These are phyloP conservation scores for Eurytoma californica DNA, from an alignment of 2,888 invertebrate genomes.

Conservation along the genomic window DNA sequence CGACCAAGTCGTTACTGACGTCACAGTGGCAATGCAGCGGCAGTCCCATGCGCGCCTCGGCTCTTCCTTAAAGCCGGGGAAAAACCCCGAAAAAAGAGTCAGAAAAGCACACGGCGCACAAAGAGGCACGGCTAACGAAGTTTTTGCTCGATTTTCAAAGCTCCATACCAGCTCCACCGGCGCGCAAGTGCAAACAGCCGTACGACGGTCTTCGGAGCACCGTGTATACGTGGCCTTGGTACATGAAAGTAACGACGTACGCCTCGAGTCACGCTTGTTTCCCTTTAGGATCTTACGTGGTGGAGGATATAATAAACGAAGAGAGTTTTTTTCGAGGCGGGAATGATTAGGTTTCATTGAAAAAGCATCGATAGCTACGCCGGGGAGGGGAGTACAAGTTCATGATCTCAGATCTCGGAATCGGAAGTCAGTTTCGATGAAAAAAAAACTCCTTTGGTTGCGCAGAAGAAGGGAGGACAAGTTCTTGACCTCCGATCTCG, in stretches of 20 bases:
- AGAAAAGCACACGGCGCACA: not conserved
- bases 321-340: constrained; percentile 15
- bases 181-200: constrained; percentile 63
- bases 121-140: not conserved
- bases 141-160: constrained; percentile 37
- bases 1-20: not conserved
- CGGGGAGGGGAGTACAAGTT: too few relatives aligned
- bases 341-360: constrained; percentile 31
- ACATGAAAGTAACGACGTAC: constrained; percentile 70
- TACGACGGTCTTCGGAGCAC: constrained; percentile 60
- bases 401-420: too few relatives aligned
- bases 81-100: not conserved
- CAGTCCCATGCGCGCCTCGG: not conserved
- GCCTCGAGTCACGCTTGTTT: constrained; percentile 53
- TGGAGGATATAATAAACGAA: too few relatives aligned
- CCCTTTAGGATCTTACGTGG: constrained; percentile 36
- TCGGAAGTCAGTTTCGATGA: too few relatives aligned
- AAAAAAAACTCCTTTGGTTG: too few relatives aligned
- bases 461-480: too few relatives aligned
- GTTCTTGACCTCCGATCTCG: not conserved
- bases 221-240: constrained; percentile 65
- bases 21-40: not conserved
- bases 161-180: not conserved
- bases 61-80: not conserved
- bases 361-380: not conserved